Evolutionary conservation across 2,888 invertebrate genomes (phyloP).

Genomic region (Archaeoteleia sp.): DNA sequence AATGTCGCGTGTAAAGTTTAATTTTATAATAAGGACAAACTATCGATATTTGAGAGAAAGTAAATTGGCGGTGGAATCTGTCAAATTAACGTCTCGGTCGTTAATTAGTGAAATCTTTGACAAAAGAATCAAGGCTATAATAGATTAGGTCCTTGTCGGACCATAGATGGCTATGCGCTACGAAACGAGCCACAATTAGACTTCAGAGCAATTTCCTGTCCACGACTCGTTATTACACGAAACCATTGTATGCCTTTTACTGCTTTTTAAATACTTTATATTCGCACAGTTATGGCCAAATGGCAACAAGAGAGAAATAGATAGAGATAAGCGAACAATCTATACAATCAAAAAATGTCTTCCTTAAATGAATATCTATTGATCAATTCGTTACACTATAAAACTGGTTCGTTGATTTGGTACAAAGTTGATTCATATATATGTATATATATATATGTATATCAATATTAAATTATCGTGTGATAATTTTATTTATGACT

Average conservation of each 20-base stretch:
- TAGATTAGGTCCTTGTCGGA: constrained; percentile 48
- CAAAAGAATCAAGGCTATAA: constrained; percentile 46
- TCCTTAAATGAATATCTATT: too few species aligned
- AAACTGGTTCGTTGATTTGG: too few species aligned
- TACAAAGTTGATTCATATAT: too few species aligned
- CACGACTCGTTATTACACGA: constrained; percentile 62
- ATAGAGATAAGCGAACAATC: too few species aligned
- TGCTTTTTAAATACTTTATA: constrained; percentile 55
- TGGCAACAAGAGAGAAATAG: too few species aligned
- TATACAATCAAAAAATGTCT: too few species aligned
- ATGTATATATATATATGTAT: too few species aligned
- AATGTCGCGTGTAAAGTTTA: too few species aligned
- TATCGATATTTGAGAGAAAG: not conserved
- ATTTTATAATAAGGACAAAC: not conserved
- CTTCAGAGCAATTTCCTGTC: constrained; percentile 71
- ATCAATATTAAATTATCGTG: too few species aligned
- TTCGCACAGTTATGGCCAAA: not conserved
- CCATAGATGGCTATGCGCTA: constrained; percentile 39
- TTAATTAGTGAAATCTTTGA: constrained; percentile 42
- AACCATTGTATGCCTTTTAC: constrained; percentile 60
- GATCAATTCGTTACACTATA: too few species aligned
- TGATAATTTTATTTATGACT: too few species aligned
- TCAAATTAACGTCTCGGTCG: constrained; percentile 14
- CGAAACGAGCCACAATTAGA: constrained; percentile 63
- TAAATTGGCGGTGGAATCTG: not conserved